Evolutionary conservation across 2,113 vertebrate genomes (phyloP).

Genomic region (Cariama cristata): DNA sequence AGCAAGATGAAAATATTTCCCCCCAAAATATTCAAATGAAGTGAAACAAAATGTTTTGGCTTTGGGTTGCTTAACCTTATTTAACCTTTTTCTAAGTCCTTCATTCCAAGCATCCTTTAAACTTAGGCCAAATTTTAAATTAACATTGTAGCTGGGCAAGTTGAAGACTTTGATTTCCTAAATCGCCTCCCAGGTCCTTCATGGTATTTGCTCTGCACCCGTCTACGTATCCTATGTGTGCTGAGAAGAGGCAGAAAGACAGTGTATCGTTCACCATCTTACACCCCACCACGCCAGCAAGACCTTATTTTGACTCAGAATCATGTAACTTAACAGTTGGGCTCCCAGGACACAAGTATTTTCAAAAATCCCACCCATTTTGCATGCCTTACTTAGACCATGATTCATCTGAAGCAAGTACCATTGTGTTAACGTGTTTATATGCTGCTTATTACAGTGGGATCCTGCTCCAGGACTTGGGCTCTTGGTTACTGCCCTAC

Average conservation of each 20-base stretch:
- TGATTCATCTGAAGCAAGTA: neutral
- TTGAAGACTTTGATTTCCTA: neutral
- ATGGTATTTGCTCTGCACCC: neutral
- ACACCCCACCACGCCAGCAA: neutral
- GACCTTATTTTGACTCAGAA: neutral
- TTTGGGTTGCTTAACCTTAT: neutral
- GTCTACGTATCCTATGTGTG: rapidly evolving
- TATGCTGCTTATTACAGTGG: neutral
- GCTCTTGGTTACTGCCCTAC: neutral
- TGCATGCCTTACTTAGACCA: neutral
- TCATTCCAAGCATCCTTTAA: neutral
- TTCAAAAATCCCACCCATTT: neutral
- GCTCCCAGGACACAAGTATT: neutral
- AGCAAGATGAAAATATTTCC: neutral
- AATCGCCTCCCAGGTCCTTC: neutral
- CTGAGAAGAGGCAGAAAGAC: too few relatives aligned
- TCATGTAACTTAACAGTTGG: neutral
- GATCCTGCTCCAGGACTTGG: neutral
- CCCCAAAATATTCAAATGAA: neutral
- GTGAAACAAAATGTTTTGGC: neutral
- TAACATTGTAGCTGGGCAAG: neutral
- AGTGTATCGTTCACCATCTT: rapidly evolving
- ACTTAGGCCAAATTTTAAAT: neutral
- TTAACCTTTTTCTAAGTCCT: neutral
- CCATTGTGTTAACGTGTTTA: rapidly evolving